These are phyloP conservation scores for Acropora tenuis DNA, from an alignment of 64 coral and sea anemone genomes.

Conservation along the genomic window DNA sequence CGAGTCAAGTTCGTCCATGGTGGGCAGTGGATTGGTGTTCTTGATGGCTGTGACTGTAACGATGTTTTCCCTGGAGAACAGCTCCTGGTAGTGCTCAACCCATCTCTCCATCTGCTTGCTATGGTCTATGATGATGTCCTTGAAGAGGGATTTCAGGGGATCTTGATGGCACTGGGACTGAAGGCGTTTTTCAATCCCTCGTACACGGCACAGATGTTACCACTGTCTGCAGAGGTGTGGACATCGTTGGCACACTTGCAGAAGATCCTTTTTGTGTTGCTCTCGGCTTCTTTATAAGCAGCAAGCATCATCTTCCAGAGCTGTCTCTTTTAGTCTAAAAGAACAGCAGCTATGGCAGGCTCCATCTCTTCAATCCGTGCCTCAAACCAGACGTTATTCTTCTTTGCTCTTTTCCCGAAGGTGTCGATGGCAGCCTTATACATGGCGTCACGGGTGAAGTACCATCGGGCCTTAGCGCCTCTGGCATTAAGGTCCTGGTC, in stretches of 20 bases:
- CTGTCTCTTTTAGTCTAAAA: background rate
- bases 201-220: background rate
- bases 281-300: background rate
- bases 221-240: background rate
- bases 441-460: background rate
- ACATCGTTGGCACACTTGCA: background rate
- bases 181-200: background rate
- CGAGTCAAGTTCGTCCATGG: background rate
- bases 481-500: background rate
- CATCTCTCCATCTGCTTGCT: background rate
- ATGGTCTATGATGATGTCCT: background rate
- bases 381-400: conserved; percentile 1
- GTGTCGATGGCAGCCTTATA: background rate
- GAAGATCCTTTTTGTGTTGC: background rate
- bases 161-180: background rate
- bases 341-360: no score
- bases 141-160: background rate
- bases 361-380: background rate
- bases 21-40: background rate
- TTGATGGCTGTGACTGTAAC: background rate
- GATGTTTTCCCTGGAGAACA: background rate
- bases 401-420: background rate
- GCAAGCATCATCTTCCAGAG: background rate
- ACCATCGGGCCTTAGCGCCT: background rate
- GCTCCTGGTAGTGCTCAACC: conserved; percentile 28